A percentile compares a stretch with the other conserved stretches of the same genome.
phyloP scores from a whole-genome alignment of 2,797 vertebrate species.

The Sebastiscus albofasciatus region DNA sequence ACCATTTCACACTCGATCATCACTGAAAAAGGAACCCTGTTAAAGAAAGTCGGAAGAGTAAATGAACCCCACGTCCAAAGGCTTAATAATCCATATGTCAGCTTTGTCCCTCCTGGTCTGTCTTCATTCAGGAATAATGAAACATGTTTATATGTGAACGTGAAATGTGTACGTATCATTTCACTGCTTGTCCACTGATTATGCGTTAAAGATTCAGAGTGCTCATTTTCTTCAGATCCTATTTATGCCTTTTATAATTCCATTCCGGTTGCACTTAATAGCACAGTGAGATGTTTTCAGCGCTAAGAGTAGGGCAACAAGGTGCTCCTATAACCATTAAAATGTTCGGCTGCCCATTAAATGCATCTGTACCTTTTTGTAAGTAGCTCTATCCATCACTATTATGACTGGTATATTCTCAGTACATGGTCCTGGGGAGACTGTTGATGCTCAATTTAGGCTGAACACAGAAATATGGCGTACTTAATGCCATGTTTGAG shows the following conservation, averaged over 20 bases:
- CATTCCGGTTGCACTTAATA: constrained; percentile 55
- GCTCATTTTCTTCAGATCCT: constrained; percentile 31
- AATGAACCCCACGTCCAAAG: background rate
- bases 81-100: background rate
- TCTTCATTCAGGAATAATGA: constrained; percentile 22
- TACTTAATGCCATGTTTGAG: constrained; percentile 27
- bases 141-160: background rate
- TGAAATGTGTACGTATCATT: background rate
- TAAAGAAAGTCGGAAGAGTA: background rate
- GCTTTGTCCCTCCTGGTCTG: background rate
- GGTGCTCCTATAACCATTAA: constrained; percentile 72
- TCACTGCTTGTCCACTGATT: constrained; percentile 14
- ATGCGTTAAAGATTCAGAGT: constrained; percentile 17
- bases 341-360: constrained; percentile 71
- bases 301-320: constrained; percentile 46
- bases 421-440: constrained; percentile 38
- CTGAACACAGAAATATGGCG: constrained; percentile 52
- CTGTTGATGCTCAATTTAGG: constrained; percentile 39
- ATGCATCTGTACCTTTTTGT: constrained; percentile 70
- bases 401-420: constrained; percentile 65
- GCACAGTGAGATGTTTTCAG: constrained; percentile 41
- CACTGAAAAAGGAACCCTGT: too few relatives aligned
- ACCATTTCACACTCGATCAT: too few relatives aligned
- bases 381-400: constrained; percentile 73
- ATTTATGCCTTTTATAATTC: constrained; percentile 59